Evolutionary conservation across 2,797 vertebrate species (phyloP), one percentile per base, ranked within the genome.

Genomic region (Propithecus deckenii): DNA sequence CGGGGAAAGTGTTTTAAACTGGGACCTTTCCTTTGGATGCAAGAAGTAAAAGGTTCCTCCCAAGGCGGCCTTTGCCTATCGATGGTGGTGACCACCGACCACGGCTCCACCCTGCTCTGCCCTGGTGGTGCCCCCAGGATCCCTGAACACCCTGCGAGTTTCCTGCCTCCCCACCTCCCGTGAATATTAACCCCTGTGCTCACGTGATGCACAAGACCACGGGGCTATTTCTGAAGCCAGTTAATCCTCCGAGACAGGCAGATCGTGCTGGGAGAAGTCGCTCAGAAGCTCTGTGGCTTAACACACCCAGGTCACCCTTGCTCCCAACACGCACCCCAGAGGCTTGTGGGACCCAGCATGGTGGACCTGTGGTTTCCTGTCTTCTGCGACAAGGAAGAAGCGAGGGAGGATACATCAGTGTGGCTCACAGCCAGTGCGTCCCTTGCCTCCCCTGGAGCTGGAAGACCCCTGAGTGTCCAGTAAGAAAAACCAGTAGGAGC

Each of bases 361-460:
- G 0, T 9, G 12, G 13, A 12, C 28, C 1, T 0, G 2, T 23
- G 41, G 38, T 35, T 88, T 67, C 57, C 1, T 3, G 4, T 22
- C 63, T 38, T 23, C 81, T 17, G 14, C 23, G 71, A 13, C 0
- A 0, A 2, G 0, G 15, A 25, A 83, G 23, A 72, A 74, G 17
- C 22, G 23, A 18, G 12, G 0, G 1, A 2, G 46, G 15, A 3
- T 35, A 4, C 32, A 9, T 30, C 46, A 12, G 6, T 5, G 1
- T 13, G 4, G 15, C 11, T 48, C 28, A 7, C 14, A 4, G 35
- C 78, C 32, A 5, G 38, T 5, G 6, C 1, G 5, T 38, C 52
- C 5, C 63, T 38, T 23, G 6, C n/a, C 25, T 63, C 22, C 71
- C 43, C 59, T 0, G n/a, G 48, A 20, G 20, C 43, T 43, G 2